phyloP scores from a whole-genome alignment of 2,113 vertebrate genomes.

The Dipodomys merriami region DNA sequence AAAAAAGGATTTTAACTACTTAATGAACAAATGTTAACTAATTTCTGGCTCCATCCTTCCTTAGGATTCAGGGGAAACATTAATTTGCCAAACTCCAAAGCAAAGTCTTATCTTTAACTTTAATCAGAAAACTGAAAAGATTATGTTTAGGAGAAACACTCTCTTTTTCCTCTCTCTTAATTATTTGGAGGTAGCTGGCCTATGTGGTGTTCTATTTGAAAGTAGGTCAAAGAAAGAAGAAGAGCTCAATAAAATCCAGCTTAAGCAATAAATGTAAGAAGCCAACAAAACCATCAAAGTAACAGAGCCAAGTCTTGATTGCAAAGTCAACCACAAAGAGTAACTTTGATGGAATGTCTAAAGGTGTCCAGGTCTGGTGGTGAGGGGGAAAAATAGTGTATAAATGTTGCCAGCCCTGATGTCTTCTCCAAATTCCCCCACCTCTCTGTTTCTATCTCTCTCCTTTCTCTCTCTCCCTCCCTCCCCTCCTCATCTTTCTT shows the following conservation, averaged over 20 bases:
- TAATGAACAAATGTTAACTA: conserved; percentile 2
- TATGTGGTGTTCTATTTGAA: neutral
- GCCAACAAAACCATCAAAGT: neutral
- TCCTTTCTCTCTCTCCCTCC: too few species aligned
- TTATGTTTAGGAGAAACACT: neutral
- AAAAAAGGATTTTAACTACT: neutral
- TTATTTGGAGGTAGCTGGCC: conserved; percentile 14
- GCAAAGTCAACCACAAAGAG: neutral
- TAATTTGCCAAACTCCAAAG: neutral
- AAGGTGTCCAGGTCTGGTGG: neutral
- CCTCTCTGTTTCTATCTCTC: too few species aligned
- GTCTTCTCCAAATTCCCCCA: too few species aligned
- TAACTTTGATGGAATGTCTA: conserved; percentile 1
- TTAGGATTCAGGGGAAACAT: neutral
- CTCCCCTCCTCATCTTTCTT: too few species aligned
- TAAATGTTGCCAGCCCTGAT: neutral
- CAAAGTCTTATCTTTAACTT: neutral
- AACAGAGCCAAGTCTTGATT: neutral
- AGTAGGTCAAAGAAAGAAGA: neutral
- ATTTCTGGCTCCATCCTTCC: neutral
- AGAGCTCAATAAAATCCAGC: conserved; percentile 14
- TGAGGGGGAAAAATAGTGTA: neutral
- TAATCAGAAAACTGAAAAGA: conserved; percentile 22
- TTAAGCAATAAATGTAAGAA: neutral
- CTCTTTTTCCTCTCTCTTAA: neutral